phyloP scores from a whole-genome alignment of 2,113 vertebrate genomes.

The Pavo muticus region DNA sequence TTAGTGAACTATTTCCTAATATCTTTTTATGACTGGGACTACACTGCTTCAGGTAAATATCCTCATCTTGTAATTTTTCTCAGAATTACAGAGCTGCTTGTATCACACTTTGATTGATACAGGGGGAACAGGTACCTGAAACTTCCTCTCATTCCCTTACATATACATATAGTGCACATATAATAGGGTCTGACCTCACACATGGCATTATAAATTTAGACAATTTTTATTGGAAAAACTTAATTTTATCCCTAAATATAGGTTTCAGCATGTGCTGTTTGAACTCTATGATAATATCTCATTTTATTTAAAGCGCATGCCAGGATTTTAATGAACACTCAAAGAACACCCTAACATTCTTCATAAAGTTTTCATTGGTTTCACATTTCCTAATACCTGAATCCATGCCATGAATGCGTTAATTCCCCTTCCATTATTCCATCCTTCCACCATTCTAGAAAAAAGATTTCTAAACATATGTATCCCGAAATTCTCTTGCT shows the following conservation, averaged over 20 bases:
- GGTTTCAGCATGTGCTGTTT: not conserved
- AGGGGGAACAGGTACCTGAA: not conserved
- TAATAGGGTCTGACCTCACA: not conserved
- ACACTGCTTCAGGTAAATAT: slow-evolving; percentile 73
- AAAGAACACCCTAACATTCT: not conserved
- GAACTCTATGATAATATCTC: not conserved
- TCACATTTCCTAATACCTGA: not conserved
- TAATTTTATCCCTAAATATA: not conserved
- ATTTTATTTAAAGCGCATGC: not conserved
- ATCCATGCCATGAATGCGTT: not conserved
- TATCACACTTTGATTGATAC: not conserved
- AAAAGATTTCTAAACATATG: not conserved
- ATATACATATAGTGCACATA: no score
- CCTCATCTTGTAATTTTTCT: not conserved
- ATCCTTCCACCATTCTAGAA: not conserved
- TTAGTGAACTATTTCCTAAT: slow-evolving; percentile 77
- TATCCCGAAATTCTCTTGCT: not conserved
- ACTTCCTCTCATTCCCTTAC: not conserved
- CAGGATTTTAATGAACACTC: not conserved
- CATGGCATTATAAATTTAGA: not conserved
- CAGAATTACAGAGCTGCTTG: not conserved
- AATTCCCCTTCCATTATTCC: not conserved
- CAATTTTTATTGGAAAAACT: not conserved
- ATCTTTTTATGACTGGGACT: slow-evolving; percentile 76
- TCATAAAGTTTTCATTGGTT: not conserved